Base-by-base conservation (phyloP, 2,888 invertebrate genomes). In the Hypomecis punctinalis region DNA sequence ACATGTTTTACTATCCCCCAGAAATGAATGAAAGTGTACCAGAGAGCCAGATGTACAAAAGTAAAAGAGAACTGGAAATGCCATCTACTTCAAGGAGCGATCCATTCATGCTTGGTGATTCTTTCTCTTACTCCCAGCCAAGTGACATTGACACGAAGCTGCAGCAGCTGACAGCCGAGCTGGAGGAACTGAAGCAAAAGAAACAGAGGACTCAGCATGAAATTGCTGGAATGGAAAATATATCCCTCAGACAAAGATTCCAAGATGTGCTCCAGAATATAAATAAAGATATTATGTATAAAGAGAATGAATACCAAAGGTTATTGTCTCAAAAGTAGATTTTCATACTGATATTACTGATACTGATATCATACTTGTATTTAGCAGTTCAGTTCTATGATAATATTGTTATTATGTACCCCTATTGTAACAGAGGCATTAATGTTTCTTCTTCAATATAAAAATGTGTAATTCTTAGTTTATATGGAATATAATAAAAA, bases 191-290 rank as follows among this genome's bases (percentile, higher is more conserved):
- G 8, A 96, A 96, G 76, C 94, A 95, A 45, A 94, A 96, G 58
- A 93, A 97, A 66, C 94, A 95, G 59, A 96, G 96, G 75, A 97
- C 97, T 70, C 97, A 98, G 78, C 94, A 95, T 71, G 97, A 98
- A 87, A 96, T 98, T 68, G 95, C 96, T 23, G 96, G 96, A 55
- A 97, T 98, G 81, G 97, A 98, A 80, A 98, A 98, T 85, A 93
- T 96, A 71, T 96, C 97, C 6, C 85, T 98, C 10, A 93, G 96
- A 48, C 97, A 97, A 84, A 93, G 98, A 55, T 97, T 98, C 85
- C 96, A 96, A 81, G 96, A 96, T 73, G 96, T 96, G 59, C 89
- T 98, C 23, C 97, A 98, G 71, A 95, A 96, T 76, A 88, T 98
- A 10, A 94, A 96, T 68, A 95, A 96, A 75, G 97, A 98, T 81